Evolutionary conservation across 2,888 invertebrate genomes (phyloP).

Genomic region (Torymus auratus): DNA sequence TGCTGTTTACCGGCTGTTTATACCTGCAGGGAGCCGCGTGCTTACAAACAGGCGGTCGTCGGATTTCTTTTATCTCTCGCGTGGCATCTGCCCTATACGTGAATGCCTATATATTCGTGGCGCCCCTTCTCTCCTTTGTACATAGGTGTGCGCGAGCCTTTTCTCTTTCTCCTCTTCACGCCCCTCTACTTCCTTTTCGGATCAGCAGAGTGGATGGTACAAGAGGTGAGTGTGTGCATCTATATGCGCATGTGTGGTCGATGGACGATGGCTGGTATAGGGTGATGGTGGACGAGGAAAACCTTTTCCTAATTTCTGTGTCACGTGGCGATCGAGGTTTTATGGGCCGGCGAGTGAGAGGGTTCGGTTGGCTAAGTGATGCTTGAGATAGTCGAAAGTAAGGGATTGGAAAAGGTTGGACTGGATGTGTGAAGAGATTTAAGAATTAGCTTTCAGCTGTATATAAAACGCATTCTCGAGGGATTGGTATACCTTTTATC

Average conservation of each 20-base stretch:
- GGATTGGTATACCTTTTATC: too few species aligned
- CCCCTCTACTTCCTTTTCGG: not conserved
- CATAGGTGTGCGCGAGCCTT: not conserved
- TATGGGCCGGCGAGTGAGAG: not conserved
- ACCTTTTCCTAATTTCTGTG: conserved; percentile 6
- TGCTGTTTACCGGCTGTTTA: conserved; percentile 65
- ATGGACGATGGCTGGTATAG: not conserved
- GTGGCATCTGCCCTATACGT: conserved; percentile 67
- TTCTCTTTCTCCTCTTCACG: not conserved
- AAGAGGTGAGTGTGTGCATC: too few species aligned
- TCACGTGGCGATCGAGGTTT: not conserved
- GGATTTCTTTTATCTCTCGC: conserved; percentile 75
- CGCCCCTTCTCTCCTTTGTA: not conserved
- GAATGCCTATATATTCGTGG: conserved; percentile 51
- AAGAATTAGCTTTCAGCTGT: too few species aligned
- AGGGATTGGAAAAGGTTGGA: too few species aligned
- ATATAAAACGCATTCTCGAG: too few species aligned
- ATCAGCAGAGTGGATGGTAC: too few species aligned
- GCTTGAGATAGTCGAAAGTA: too few species aligned
- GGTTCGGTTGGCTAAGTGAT: too few species aligned
- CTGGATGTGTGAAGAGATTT: too few species aligned
- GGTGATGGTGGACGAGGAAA: not conserved
- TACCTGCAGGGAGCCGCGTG: conserved; percentile 71
- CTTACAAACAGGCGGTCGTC: conserved; percentile 75
- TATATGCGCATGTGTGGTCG: too few species aligned